Base-by-base conservation (phyloP, 2,797 vertebrate species). In the Trichosurus vulpecula region DNA sequence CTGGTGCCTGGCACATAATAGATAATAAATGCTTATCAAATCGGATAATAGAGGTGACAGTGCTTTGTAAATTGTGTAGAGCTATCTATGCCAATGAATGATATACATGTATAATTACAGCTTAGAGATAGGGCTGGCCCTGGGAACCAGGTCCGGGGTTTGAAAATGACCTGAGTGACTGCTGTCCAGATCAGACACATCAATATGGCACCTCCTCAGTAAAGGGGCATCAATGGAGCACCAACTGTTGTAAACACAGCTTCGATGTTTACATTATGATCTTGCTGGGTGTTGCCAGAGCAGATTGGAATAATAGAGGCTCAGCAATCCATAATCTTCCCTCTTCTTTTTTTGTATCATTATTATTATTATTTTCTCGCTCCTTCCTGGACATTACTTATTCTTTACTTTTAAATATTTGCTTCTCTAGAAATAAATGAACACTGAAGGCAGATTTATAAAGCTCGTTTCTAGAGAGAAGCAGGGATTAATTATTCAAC, bases 391-490 rank as follows among this genome's bases (percentile, higher is more conserved):
- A 81, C 92, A 93, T 98, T 95, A 97, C 93, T 98, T 97, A 97
- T 96, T 96, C 96, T 97, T 97, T 97, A 97, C 93, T 98, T 97
- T 98, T 98, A 97, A 98, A 97, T 97, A 98, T 98, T 98, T 97
- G 95, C 91, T 95, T 97, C 94, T n/a, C 91, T 95, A 92, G 95
- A 98, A 96, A 96, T 31, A 97, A 96, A 97, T 95, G 97, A 96
- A 97, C 0, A 57, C 92, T 35, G 2, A 91, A 95, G 95, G 97
- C 93, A 97, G 98, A 98, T 98, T 98, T 97, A 98, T 96, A 97
- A 97, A 97, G 97, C 97, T 54, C 0, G 0, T 87, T 97, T 95
- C 96, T 94, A 93, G 96, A 96, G 96, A 97, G 92, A 97, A 92
- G 81, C 58, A 95, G 52, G 92, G 96, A 98, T 98, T 97, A 98